Conservation (phyloP, 1,140 invertebrate genomes). For the Gonioctena quinquepunctata region DNA sequence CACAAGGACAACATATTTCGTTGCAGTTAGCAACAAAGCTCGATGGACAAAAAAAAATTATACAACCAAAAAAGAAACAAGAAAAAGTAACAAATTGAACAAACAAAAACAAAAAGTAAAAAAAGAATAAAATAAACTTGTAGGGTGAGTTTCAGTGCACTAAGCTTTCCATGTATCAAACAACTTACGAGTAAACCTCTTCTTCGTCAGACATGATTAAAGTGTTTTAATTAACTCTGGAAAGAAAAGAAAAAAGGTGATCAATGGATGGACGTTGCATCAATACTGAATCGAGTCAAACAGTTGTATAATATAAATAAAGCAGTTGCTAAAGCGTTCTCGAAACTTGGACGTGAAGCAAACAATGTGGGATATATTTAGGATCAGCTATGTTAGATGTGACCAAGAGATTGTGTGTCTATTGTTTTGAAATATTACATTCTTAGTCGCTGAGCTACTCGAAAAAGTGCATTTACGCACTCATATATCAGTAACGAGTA, state of each 20-base stretch:
- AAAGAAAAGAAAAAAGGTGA: constrained; percentile 23
- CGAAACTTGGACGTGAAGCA: constrained; percentile 21
- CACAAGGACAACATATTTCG: constrained; percentile 27
- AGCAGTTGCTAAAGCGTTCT: constrained; percentile 8
- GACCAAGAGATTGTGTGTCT: not conserved
- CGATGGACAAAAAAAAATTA: constrained; percentile 13
- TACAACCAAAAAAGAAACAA: too few species aligned
- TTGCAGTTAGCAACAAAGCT: constrained; percentile 43
- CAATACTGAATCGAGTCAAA: constrained; percentile 21
- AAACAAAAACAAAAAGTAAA: constrained; percentile 20
- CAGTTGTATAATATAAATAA: not conserved
- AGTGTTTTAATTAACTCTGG: constrained; percentile 33
- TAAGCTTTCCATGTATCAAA: not conserved
- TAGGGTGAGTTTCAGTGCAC: not conserved
- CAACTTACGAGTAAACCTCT: constrained; percentile 72
- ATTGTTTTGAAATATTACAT: not conserved
- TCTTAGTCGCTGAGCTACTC: too few species aligned
- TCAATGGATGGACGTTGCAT: not conserved
- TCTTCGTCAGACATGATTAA: constrained; percentile 71
- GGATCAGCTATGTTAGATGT: not conserved
- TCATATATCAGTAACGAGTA: too few species aligned
- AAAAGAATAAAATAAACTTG: too few species aligned
- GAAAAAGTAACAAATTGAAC: constrained; percentile 4
- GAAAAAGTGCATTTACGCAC: too few species aligned
- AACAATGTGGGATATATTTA: constrained; percentile 29